These are phyloP conservation scores for Phengaris alcon DNA, from an alignment of 2,888 invertebrate genomes.

Conservation along the genomic window DNA sequence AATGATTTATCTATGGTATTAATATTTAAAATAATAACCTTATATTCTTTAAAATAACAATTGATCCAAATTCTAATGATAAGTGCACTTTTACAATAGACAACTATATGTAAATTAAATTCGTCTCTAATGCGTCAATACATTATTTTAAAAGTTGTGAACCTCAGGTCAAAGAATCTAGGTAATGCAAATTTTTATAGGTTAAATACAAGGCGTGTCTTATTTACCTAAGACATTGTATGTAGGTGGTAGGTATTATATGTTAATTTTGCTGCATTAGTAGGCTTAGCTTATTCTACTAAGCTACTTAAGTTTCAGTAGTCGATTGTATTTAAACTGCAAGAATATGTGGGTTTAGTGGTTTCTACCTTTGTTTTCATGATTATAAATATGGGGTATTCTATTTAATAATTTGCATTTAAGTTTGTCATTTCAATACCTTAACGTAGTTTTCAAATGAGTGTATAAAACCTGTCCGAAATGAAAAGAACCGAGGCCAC, in stretches of 20 bases:
- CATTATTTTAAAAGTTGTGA: conserved; percentile 3
- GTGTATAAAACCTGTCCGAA: conserved; percentile 28
- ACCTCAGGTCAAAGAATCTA: background rate
- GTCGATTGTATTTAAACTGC: too few species aligned
- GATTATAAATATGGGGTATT: too few species aligned
- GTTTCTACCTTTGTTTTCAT: too few species aligned
- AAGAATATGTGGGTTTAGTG: too few species aligned
- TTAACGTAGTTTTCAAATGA: conserved; percentile 12
- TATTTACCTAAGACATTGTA: background rate
- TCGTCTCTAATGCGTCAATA: background rate
- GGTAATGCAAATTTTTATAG: conserved; percentile 10
- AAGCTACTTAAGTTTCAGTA: too few species aligned
- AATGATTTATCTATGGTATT: too few species aligned
- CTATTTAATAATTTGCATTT: too few species aligned
- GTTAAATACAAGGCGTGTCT: conserved; percentile 13
- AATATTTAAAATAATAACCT: too few species aligned
- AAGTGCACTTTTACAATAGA: background rate
- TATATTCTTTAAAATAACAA: background rate
- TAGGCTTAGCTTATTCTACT: background rate
- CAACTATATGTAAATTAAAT: background rate
- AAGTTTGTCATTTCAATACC: background rate
- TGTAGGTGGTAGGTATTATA: background rate
- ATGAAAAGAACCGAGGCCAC: conserved; percentile 36
- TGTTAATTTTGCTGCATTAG: background rate
- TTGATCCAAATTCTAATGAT: background rate